phyloP scores from a whole-genome alignment of 2,797 vertebrate species.

The Phrynocephalus forsythii region DNA sequence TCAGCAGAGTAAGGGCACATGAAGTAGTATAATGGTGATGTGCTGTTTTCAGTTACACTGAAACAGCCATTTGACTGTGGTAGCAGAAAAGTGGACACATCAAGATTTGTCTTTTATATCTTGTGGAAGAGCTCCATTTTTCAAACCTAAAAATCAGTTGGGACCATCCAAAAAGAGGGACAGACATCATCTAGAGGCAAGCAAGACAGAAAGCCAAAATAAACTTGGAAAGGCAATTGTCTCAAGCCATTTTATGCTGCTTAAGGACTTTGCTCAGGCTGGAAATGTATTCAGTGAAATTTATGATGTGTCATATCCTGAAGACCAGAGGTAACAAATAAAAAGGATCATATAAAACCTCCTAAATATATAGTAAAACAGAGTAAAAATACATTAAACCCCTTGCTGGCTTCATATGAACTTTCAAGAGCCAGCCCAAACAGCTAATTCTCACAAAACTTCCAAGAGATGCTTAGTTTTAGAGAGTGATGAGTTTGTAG shows the following conservation, averaged over 20 bases:
- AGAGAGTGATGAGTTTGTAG: neutral
- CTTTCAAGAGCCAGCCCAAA: conserved; percentile 5
- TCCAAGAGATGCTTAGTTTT: neutral
- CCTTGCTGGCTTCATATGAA: conserved; percentile 4
- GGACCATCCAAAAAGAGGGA: neutral
- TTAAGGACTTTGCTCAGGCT: neutral
- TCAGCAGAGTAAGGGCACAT: neutral
- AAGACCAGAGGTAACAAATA: conserved; percentile 32
- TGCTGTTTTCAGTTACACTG: neutral
- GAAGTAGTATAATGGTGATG: neutral
- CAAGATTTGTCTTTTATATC: neutral
- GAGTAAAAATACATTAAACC: neutral
- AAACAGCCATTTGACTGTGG: neutral
- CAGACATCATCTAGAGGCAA: neutral
- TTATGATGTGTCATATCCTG: conserved; percentile 16
- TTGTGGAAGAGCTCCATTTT: neutral
- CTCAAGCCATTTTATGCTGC: neutral
- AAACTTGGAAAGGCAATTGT: neutral
- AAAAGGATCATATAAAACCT: conserved; percentile 22
- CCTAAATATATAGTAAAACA: conserved; percentile 32
- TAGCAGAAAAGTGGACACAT: neutral
- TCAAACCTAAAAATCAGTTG: neutral
- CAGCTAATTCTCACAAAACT: conserved; percentile 11
- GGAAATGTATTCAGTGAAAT: conserved; percentile 20
- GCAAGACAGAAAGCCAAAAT: neutral